A percentile compares a stretch with the other conserved stretches of the same genome.
Evolutionary conservation across 2,888 invertebrate species (phyloP).

Genomic region (Camponotus fellah): DNA sequence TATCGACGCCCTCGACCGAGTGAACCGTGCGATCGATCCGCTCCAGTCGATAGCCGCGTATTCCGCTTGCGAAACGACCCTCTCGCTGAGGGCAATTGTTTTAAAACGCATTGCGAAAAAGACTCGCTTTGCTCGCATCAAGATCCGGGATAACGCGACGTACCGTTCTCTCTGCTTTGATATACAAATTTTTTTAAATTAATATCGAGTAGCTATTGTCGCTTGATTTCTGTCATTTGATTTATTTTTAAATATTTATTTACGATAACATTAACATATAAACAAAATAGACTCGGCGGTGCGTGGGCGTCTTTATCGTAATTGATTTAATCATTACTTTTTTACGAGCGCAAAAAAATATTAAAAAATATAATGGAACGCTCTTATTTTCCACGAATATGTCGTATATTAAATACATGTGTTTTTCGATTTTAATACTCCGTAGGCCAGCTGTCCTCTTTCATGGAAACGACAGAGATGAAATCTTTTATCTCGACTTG

Average conservation of each 20-base stretch:
- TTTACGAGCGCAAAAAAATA: background rate
- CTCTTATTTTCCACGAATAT: slow-evolving; percentile 60
- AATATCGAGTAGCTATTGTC: background rate
- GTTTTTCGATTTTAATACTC: slow-evolving; percentile 74
- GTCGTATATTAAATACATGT: slow-evolving; percentile 34
- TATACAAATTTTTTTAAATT: background rate
- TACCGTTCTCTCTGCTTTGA: slow-evolving; percentile 15
- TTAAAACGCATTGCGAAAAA: slow-evolving; percentile 53
- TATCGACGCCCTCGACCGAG: slow-evolving; percentile 82
- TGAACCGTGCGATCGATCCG: slow-evolving; percentile 68
- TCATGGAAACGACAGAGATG: slow-evolving; percentile 72
- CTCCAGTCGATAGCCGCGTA: slow-evolving; percentile 55
- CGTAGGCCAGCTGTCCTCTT: slow-evolving; percentile 62
- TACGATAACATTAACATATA: background rate
- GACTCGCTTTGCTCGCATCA: slow-evolving; percentile 20
- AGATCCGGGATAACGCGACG: slow-evolving; percentile 39
- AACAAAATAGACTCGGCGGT: background rate
- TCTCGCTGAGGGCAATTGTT: slow-evolving; percentile 53
- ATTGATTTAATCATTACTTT: background rate
- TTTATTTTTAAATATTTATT: background rate
- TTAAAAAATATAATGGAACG: slow-evolving; percentile 59
- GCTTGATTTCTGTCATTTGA: background rate
- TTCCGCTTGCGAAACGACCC: slow-evolving; percentile 62
- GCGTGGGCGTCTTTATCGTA: background rate
- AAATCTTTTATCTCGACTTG: slow-evolving; percentile 77